Base-by-base conservation (phyloP, 2,888 invertebrate species). In the Melieria crassipennis region DNA sequence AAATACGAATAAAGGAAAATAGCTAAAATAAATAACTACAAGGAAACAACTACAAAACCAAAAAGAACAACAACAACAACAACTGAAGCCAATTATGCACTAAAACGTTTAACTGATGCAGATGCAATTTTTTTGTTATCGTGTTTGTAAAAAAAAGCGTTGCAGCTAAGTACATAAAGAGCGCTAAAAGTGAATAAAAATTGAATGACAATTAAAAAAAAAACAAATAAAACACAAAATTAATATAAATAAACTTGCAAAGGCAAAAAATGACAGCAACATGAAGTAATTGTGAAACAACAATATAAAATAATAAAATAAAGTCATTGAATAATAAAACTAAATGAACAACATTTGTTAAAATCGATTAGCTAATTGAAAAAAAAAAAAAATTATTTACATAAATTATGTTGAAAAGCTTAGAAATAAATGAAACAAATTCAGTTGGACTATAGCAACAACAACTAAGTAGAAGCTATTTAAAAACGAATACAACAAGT, bases 101-200 rank as follows among this genome's bases (percentile, higher is more conserved):
- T 55, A 55, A 1, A 47, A 57, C 48, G 56, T 68, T 55, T 52
- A 55, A 55, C 61, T 30, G 56, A 42, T 13, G 66, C 61, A 6
- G 13, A 10, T 7, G 55, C 52, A 64, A 61, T 50, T 42, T 50
- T 57, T 62, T 52, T 30, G n/a, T n/a, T 48, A 45, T 68, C n/a
- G 58, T 56, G 70, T 73, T 69, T 72, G 64, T 57, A 67, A 64
- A 30, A 57, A 46, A 71, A 75, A 57, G 30, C 47, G 63, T n/a
- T 42, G 45, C 47, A 63, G 16, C 30, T 13, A 55, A 56, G 11
- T 13, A 64, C 4, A 60, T 60, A 52, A 46, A 65, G 43, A 4
- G 7, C 46, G 47, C 4, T 6, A 7, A 48, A 56, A 45, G 43
- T 56, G 50, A 16, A 52, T 48, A 70, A 68, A 42, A 62, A 45